Evolutionary conservation across 2,797 vertebrate species (phyloP), one percentile per base, ranked within the genome.

Genomic region (Muscicapa striata): DNA sequence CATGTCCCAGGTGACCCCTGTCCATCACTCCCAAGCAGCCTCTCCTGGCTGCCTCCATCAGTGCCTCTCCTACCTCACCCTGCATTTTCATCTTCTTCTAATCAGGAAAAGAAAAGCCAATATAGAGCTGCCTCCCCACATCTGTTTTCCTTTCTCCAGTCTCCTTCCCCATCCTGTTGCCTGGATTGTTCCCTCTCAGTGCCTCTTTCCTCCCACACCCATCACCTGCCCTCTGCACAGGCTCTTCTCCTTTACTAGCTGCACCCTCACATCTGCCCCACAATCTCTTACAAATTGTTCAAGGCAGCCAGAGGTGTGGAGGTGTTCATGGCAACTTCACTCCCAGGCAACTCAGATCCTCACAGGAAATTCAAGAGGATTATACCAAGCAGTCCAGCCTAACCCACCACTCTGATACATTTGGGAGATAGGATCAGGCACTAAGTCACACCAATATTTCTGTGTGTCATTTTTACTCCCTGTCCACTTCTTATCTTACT

Each of bases 51-150:
- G 43, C 43, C 64, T 76, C 29, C 45, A 15, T 21, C 43, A 72
- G 23, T 4, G 2, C 17, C 1, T 2, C 58, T 82, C 57, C 38
- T 57, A 36, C 13, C 0, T 1, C 26, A 34, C 12, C 5, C 9
- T 54, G 43, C 11, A 43, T 49, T 75, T 90, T 61, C 17, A 73
- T 18, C n/a, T 82, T n/a, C 66, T 84, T 38, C 26, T 69, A 62
- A 45, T 13, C 27, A 85, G 63, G 54, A 59, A 46, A 9, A 26
- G n/a, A 82, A 93, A 64, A 43, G 2, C 2, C 51, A 46, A 21
- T 10, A 19, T 8, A 29, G 36, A 80, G 14, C 59, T 87, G 30
- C 24, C 23, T 86, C 40, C 20, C 11, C 14, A 36, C 13, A 20
- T 32, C 11, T 20, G 2, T 77, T 81, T 63, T 59, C 14, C 13